Base-by-base conservation (phyloP, 2,888 invertebrate species). In the Coremacera marginata region DNA sequence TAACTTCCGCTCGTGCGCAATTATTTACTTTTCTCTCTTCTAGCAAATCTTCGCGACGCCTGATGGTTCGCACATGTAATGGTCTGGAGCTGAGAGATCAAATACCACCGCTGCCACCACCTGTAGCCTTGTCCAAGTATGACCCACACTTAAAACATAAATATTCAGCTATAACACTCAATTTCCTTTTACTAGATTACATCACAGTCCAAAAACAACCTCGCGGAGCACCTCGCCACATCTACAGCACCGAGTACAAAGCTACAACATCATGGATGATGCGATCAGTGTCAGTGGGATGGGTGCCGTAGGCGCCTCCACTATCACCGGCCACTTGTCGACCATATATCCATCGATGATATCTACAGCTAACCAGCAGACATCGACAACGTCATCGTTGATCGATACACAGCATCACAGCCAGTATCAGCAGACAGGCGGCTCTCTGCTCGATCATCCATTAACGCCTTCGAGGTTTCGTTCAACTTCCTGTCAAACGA, bases 41-140 rank as follows among this genome's bases (percentile, higher is more conserved):
- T 71, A 89, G 89, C 80, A 89, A 89, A 84, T 88, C 88, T 80
- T 89, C 89, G 77, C 92, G 92, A 80, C 92, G 94, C 80, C 92
- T 94, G 78, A 93, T 94, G 92, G 93, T 95, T 78, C 91, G 94
- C 85, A 94, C 94, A 75, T 94, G 94, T 88, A 94, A 94, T 86
- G 94, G 95, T 78, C 91, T 94, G 81, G 94, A 95, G 89, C 90
- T 94, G 82, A 91, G 94, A 84, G 94, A 94, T 88, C 90, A 89
- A 88, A 90, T 90, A 88, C 90, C 90, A 87, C 90, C 91, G 87
- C 90, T 91, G 85, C 92, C 91, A 84, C 92, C 91, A 83, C 92
- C 91, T 78, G 90, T 90, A 82, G 90, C 91, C 79, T 88, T 90
- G 76, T 89, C 90, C 78, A 90, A 90, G 86, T 89, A 90, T 34